Evolutionary conservation across 2,888 invertebrate genomes (phyloP).

Genomic region (Machimus atricapillus): DNA sequence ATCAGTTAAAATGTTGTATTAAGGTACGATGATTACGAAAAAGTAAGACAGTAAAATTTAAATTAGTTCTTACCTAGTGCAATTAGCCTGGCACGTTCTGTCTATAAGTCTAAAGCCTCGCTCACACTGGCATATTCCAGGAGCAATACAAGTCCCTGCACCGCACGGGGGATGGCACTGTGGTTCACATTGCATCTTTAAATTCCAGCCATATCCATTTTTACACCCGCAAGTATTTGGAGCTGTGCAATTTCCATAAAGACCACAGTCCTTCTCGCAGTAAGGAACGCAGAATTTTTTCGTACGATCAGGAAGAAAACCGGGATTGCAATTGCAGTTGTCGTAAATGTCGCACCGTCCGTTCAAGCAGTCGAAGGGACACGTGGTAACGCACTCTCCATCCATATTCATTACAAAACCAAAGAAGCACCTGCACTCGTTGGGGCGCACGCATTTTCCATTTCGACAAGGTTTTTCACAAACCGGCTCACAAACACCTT

Average conservation of each 20-base stretch:
- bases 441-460: conserved; percentile 60
- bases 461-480: conserved; percentile 57
- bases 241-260: conserved; percentile 57
- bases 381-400: conserved; percentile 58
- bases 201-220: conserved; percentile 53
- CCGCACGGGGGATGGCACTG: conserved; percentile 58
- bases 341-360: conserved; percentile 68
- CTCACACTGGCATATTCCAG: conserved; percentile 54
- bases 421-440: conserved; percentile 60
- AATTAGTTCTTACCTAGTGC: neutral
- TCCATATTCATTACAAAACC: conserved; percentile 57
- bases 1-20: neutral
- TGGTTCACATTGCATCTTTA: conserved; percentile 55
- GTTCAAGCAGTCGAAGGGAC: conserved; percentile 66
- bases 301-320: conserved; percentile 66
- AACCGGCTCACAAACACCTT: conserved; percentile 49
- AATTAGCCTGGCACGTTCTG: conserved; percentile 36
- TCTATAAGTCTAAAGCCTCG: conserved; percentile 42
- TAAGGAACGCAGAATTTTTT: conserved; percentile 67
- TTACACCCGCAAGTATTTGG: conserved; percentile 59
- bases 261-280: conserved; percentile 61
- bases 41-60: neutral
- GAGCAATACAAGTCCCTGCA: conserved; percentile 60
- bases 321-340: conserved; percentile 72
- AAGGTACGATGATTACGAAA: too few species aligned